A percentile compares a stretch with the other conserved stretches of the same genome.
Evolutionary conservation across 1,140 invertebrate genomes (phyloP).

Genomic region (Drosophila auraria): DNA sequence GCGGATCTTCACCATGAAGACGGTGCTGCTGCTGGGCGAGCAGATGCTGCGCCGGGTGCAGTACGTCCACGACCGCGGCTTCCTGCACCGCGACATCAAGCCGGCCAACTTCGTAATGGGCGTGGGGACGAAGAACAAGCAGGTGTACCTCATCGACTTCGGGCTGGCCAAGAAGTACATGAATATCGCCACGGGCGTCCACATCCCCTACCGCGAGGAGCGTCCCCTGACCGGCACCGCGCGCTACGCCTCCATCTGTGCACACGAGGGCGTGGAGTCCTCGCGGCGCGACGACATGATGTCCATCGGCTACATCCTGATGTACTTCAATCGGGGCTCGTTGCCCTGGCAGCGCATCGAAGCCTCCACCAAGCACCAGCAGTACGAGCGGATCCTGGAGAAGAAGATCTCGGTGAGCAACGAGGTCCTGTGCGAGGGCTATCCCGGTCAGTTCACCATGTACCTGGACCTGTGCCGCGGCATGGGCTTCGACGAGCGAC

Average conservation of each 20-base stretch:
- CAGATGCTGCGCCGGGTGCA: conserved; percentile 96
- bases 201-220: conserved; percentile 97
- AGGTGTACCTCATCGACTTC: conserved; percentile 98
- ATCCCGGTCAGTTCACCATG: conserved; percentile 98
- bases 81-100: conserved; percentile 98
- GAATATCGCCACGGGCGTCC: conserved; percentile 92
- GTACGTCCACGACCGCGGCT: conserved; percentile 96
- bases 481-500: conserved; percentile 96
- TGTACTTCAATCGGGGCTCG: conserved; percentile 96
- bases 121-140: conserved; percentile 96
- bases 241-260: conserved; percentile 97
- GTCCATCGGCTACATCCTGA: conserved; percentile 96
- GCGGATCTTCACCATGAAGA: conserved; percentile 97
- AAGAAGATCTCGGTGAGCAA: conserved; percentile 98
- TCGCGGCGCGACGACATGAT: conserved; percentile 97
- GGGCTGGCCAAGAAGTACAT: conserved; percentile 97
- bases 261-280: conserved; percentile 95
- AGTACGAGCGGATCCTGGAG: conserved; percentile 98
- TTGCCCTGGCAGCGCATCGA: conserved; percentile 97
- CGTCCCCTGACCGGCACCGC: conserved; percentile 98
- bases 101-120: conserved; percentile 99
- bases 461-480: conserved; percentile 98
- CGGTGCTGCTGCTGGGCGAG: conserved; percentile 97
- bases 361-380: conserved; percentile 97
- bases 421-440: conserved; percentile 96